A percentile compares a stretch with the other conserved stretches of the same genome.
Evolutionary conservation across 2,797 vertebrate species (phyloP).

Genomic region (Periophthalmus magnuspinnatus): DNA sequence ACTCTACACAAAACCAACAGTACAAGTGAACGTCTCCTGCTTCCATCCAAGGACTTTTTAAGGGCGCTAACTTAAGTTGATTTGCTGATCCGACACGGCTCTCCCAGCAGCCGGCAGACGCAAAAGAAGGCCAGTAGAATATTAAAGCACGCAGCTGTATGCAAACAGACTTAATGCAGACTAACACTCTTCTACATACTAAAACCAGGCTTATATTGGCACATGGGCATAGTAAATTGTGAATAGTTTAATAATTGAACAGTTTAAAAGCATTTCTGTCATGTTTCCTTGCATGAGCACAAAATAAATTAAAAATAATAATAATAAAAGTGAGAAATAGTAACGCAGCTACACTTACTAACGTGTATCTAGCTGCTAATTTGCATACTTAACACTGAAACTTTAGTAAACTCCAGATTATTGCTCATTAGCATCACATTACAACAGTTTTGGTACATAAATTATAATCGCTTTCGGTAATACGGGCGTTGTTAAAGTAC

Average conservation of each 20-base stretch:
- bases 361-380: too few species aligned
- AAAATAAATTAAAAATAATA: neutral
- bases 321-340: neutral
- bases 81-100: slow-evolving; percentile 36
- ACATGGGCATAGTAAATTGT: slow-evolving; percentile 12
- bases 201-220: neutral
- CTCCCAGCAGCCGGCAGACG: slow-evolving; percentile 16
- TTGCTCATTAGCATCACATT: too few species aligned
- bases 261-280: slow-evolving; percentile 45
- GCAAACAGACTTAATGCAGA: neutral
- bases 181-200: neutral
- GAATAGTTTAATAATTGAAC: slow-evolving; percentile 56
- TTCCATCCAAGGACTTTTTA: slow-evolving; percentile 38
- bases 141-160: slow-evolving; percentile 1
- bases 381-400: too few species aligned
- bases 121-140: slow-evolving; percentile 8
- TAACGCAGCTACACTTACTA: too few species aligned
- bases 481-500: too few species aligned
- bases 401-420: too few species aligned
- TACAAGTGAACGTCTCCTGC: slow-evolving; percentile 8
- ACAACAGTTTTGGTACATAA: too few species aligned
- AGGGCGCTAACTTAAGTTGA: slow-evolving; percentile 37
- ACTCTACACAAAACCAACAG: neutral
- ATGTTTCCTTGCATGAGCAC: neutral
- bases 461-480: too few species aligned